Percentiles rank a stretch among this genome's conserved stretches.
Conservation (phyloP, 2,797 vertebrate genomes). For the Todus mexicanus region DNA sequence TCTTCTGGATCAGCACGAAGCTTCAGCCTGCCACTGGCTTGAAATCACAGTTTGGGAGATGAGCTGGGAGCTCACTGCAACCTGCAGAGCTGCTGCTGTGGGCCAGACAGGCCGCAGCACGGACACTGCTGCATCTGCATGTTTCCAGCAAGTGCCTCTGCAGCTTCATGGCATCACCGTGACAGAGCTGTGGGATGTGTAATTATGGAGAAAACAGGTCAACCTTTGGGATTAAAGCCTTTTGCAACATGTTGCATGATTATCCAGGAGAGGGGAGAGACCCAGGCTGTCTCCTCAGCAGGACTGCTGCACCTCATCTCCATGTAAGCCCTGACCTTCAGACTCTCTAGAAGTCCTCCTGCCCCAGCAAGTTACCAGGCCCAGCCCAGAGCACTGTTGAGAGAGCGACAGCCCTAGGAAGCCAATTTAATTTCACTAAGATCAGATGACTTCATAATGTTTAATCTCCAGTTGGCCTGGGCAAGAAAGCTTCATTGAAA, state of each 20-base stretch:
- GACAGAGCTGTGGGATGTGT: neutral
- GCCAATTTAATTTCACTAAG: neutral
- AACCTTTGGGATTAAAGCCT: slow-evolving; percentile 29
- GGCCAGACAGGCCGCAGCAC: accelerated
- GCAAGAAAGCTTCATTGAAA: neutral
- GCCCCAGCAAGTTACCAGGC: neutral
- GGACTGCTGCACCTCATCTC: neutral
- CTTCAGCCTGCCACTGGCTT: neutral
- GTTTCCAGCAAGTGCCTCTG: neutral
- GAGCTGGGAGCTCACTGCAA: neutral
- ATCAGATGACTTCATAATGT: neutral
- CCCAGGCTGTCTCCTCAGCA: neutral
- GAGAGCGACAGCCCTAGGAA: neutral
- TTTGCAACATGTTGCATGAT: neutral
- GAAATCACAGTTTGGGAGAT: neutral
- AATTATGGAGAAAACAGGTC: slow-evolving; percentile 36
- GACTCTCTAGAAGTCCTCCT: neutral
- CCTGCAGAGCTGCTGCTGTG: neutral
- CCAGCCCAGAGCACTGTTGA: neutral
- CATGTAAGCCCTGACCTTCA: neutral
- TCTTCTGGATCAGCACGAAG: neutral
- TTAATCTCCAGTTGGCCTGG: neutral
- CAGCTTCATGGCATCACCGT: neutral
- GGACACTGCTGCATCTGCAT: neutral
- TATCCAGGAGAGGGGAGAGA: neutral